phyloP scores from a whole-genome alignment of 1,140 invertebrate genomes.

The Bombus pyrosoma region DNA sequence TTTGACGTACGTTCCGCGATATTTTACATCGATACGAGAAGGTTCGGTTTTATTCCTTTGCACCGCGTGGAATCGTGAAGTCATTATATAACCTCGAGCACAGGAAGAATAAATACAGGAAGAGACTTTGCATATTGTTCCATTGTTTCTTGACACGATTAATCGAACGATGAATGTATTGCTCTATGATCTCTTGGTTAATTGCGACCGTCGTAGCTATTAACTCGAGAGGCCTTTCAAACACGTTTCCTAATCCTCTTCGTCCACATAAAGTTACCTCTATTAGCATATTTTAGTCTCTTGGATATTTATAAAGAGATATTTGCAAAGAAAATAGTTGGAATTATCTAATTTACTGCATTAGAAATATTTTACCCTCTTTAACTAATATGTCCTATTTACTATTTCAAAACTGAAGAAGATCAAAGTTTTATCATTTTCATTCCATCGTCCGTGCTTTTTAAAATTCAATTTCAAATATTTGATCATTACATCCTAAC shows the following conservation, averaged over 20 bases:
- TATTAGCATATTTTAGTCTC: neutral
- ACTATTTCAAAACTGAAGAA: neutral
- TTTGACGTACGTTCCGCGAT: conserved; percentile 21
- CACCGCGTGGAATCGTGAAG: neutral
- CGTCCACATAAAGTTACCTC: no score
- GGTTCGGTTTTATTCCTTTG: neutral
- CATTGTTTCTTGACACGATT: conserved; percentile 12
- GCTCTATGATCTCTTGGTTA: neutral
- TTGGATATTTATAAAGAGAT: neutral
- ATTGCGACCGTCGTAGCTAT: neutral
- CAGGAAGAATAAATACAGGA: neutral
- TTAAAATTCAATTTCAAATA: no score
- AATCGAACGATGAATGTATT: neutral
- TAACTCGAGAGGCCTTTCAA: neutral
- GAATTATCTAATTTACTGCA: neutral
- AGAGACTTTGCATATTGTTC: conserved; percentile 4
- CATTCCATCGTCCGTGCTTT: neutral
- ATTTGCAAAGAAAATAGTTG: neutral
- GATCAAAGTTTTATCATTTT: neutral
- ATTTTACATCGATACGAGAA: conserved; percentile 17
- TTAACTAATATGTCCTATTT: neutral
- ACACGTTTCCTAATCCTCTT: neutral
- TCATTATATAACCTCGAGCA: neutral
- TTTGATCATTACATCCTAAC: neutral
- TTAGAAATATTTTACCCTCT: neutral